Evolutionary conservation across 2,113 vertebrate species (phyloP).

Genomic region (Zootoca vivipara): DNA sequence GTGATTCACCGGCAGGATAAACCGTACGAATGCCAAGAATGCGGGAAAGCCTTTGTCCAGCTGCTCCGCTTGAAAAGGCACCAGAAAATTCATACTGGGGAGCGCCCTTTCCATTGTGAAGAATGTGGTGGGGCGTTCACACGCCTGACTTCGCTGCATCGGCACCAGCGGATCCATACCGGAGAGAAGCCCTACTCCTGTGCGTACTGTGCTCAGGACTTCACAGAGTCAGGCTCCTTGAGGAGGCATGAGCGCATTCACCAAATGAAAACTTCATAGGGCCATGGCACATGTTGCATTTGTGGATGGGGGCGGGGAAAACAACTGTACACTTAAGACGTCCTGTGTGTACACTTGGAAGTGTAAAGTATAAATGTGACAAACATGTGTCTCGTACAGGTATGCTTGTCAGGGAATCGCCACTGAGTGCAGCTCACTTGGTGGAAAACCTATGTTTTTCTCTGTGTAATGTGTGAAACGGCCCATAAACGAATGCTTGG

Average conservation of each 20-base stretch:
- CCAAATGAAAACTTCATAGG: not conserved
- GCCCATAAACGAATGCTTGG: not conserved
- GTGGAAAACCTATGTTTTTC: not conserved
- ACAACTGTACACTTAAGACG: not conserved
- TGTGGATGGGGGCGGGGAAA: not conserved
- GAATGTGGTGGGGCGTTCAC: not conserved
- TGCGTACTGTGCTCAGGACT: not conserved
- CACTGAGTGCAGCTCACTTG: not conserved
- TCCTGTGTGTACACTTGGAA: not conserved
- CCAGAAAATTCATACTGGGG: not conserved
- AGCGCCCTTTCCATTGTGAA: not conserved
- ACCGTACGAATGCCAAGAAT: conserved; percentile 5
- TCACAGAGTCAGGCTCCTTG: not conserved
- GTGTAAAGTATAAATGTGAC: not conserved
- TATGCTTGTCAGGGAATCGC: not conserved
- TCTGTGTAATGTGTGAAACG: too few species aligned
- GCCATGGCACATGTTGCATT: not conserved
- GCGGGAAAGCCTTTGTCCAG: conserved; percentile 16
- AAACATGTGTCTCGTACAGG: not conserved
- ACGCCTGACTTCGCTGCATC: not conserved
- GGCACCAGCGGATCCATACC: not conserved
- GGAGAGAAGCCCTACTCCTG: conserved; percentile 19
- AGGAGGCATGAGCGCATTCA: not conserved
- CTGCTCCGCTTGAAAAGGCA: conserved; percentile 27
- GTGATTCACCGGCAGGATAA: conserved; percentile 10